Percentiles rank a stretch among this genome's conserved stretches.
Evolutionary conservation across 2,888 invertebrate species (phyloP).

Genomic region (Cryptocheilus praepositus): DNA sequence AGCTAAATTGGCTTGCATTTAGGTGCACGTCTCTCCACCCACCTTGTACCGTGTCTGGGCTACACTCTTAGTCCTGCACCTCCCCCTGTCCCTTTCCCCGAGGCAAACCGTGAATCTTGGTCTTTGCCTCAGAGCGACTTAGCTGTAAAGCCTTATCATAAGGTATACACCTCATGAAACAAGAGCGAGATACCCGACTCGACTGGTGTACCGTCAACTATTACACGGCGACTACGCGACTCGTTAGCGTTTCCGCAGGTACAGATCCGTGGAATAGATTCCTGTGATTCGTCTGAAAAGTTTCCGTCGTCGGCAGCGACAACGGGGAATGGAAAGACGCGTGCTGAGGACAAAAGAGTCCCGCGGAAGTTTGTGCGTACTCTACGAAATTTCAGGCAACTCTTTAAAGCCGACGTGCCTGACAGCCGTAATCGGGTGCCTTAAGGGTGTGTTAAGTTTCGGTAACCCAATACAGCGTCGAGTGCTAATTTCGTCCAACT

Average conservation of each 20-base stretch:
- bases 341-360: no score
- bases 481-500: no score
- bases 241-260: conserved; percentile 34
- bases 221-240: conserved; percentile 44
- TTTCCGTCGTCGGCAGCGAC: no score
- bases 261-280: conserved; percentile 34
- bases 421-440: no score
- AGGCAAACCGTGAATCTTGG: conserved; percentile 43
- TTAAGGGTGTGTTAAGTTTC: no score
- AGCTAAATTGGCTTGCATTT: conserved; percentile 46
- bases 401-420: no score
- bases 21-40: conserved; percentile 21
- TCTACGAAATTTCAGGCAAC: no score
- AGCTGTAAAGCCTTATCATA: conserved; percentile 53
- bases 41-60: conserved; percentile 1
- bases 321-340: no score
- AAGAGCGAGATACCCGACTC: conserved; percentile 42
- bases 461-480: no score
- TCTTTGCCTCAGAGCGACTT: conserved; percentile 28
- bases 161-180: conserved; percentile 54
- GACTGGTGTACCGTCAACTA: conserved; percentile 51
- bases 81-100: neutral
- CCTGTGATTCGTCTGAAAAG: conserved; percentile 51
- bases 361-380: no score
- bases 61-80: neutral